Evolutionary conservation across 2,797 vertebrate species (phyloP), one percentile per base, ranked within the genome.

Genomic region (Periophthalmus magnuspinnatus): DNA sequence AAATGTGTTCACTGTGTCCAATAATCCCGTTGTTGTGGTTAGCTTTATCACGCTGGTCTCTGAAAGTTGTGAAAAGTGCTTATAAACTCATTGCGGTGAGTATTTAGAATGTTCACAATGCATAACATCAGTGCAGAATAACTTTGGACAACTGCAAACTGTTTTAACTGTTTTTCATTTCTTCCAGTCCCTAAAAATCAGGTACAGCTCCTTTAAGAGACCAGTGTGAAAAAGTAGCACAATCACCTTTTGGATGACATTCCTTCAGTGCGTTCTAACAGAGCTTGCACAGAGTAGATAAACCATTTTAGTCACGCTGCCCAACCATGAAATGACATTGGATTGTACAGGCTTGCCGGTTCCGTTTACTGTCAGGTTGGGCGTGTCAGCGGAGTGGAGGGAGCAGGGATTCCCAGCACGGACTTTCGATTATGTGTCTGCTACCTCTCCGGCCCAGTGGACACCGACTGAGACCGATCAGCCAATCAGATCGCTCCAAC

Each of bases 361-460:
- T 70, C 41, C 65, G 33, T 32, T 24, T 22, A 55, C 24, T 67
- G 60, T 48, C 17, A n/a, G 58, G 32, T 22, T 55, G 1, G 14
- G 34, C 58, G 58, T 16, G 64, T 60, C 8, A 52, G 32, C 9
- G 22, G 24, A 64, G 60, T 48, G 17, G 68, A 28, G n/a, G 34
- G 19, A 22, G 13, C 19, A 21, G 24, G 47, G 68, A 70, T 78
- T 76, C 72, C 70, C 57, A 52, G 71, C 59, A 77, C 45, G 67
- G 21, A 75, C 80, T 78, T 83, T 78, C 10, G 64, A 81, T 85
- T 79, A 76, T 75, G 2, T 61, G 72, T 72, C 60, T 56, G 52
- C 63, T 45, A 19, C 68, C 56, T 74, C 55, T 11, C n/a, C 71
- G 67, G 61, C 69, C 61, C 41, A 10, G 65, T 71, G 67, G 74